Evolutionary conservation across 2,113 vertebrate species (phyloP), one percentile per base, ranked within the genome.

Genomic region (Catharus fuscescens): DNA sequence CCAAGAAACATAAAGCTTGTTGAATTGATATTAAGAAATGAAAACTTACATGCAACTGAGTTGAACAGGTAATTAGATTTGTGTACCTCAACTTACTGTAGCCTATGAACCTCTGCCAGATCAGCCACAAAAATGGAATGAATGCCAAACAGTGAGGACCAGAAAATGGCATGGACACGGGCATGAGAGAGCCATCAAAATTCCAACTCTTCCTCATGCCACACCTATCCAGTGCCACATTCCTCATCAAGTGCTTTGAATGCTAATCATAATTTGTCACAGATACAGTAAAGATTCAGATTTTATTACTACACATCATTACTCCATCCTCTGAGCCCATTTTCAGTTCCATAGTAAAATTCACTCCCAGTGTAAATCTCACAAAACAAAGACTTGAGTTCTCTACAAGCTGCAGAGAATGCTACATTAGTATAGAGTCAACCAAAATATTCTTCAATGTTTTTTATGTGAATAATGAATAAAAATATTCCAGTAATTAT

Each of bases 101-200:
- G 48, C 15, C 17, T 12, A 5, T 5, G 28, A 85, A 54, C 12
- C 18, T 90, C 47, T 59, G 73, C 13, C 65, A 84, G 36, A 45
- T 25, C 21, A 80, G 40, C 20, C 19, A 65, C 26, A 72, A 56
- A 69, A 69, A 74, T 5, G 10, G 31, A 67, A 7, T 23, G 19
- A 34, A 29, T 2, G 25, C 12, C 34, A 78, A 69, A n/a, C 7
- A 42, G 19, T 19, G 28, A 76, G 11, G 24, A 76, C 14, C 77
- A 54, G 14, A 34, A 71, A 54, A 82, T 14, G 4, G 12, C 18
- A 66, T 0, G 1, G 11, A 61, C 8, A 11, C 0, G 3, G 8
- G 9, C 24, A 52, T 8, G 14, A 79, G 15, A 61, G 42, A 78
- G 48, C 6, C 11, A 2, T 7, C 7, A 0, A 32, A 36, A 47